Base-by-base conservation (phyloP, 2,888 invertebrate genomes). In the Trachelus iudaicus region DNA sequence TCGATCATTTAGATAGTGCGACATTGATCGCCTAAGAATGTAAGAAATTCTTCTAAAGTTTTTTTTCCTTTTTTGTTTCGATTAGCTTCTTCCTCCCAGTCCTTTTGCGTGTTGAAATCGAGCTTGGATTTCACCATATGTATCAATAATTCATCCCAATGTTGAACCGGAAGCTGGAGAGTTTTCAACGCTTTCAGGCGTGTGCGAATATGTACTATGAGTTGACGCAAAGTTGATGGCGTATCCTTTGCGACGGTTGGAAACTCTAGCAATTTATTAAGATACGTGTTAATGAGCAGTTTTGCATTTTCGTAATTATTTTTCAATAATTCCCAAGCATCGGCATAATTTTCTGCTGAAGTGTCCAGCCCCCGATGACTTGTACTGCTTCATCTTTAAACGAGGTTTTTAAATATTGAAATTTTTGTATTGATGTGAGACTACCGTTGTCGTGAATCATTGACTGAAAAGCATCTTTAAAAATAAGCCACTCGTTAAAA, bases 91-190 rank as follows among this genome's bases (percentile, higher is more conserved):
- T 79, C 76, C 73, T 85, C 83, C 84, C 84, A 85, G n/a, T 85
- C 84, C 12, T 80, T 81, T 35, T 79, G 75, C 4, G 84, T 83
- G 15, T 69, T 30, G 31, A 37, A 77, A 73, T 87, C 84, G 73
- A 85, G 75, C 78, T 86, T 86, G 34, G 69, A 73, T 37, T 80
- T 79, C 11, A 83, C 69, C 4, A 86, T n/a, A 71, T 84, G 83
- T n/a, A 85, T 81, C 11, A 85, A 34, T 11, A 85, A 40, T 4
- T 82, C 81, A 73, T 86, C 85, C 85, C 85, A 85, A 4, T 79
- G n/a, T 1, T 85, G 82, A 34, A 82, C 81, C 6, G 85, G 83
- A 77, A 83, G 80, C 12, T 81, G 78, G 6, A 86, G 75, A 9
- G 83, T 79, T 73, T 82, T 80, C 34, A 85, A 76, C 1, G 84